Conservation (phyloP, 2,113 vertebrate genomes). For the Sisor rabdophorus region DNA sequence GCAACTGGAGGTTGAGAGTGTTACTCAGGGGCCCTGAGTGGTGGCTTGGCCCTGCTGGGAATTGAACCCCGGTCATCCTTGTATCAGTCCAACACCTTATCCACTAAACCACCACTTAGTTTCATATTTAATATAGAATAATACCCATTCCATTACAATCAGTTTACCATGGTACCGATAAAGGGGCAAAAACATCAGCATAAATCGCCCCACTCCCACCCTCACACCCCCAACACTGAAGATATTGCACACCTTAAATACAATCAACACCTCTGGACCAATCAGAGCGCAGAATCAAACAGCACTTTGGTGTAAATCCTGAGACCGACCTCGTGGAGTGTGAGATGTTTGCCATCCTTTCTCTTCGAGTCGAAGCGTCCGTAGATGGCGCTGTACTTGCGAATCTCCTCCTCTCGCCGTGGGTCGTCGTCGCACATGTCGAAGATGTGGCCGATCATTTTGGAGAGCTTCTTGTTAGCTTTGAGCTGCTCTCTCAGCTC, state of each 20-base stretch:
- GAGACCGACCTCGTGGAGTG: constrained; percentile 83
- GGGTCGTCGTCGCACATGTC: constrained; percentile 90
- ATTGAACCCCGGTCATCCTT: too few relatives aligned
- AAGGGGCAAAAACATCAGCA: neutral
- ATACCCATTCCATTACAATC: neutral
- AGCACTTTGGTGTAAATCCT: neutral
- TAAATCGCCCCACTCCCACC: too few relatives aligned
- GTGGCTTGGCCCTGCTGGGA: too few relatives aligned
- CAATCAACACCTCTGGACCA: neutral
- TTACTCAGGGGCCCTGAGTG: too few relatives aligned
- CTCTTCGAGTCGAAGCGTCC: constrained; percentile 97
- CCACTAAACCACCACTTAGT: too few relatives aligned
- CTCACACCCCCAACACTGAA: too few relatives aligned
- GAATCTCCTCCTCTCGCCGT: constrained; percentile 88
- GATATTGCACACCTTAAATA: too few relatives aligned
- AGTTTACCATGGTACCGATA: neutral
- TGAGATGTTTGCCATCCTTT: constrained; percentile 95
- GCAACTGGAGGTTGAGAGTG: too few relatives aligned
- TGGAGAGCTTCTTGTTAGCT: constrained; percentile 93
- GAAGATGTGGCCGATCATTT: constrained; percentile 97
- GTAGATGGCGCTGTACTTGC: constrained; percentile 98
- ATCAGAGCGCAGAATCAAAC: neutral
- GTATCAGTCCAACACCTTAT: too few relatives aligned
- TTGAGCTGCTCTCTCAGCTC: constrained; percentile 82
- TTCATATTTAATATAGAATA: neutral